These are phyloP conservation scores for Pseudonaja textilis DNA, from an alignment of 2,113 vertebrate species.

Conservation along the genomic window DNA sequence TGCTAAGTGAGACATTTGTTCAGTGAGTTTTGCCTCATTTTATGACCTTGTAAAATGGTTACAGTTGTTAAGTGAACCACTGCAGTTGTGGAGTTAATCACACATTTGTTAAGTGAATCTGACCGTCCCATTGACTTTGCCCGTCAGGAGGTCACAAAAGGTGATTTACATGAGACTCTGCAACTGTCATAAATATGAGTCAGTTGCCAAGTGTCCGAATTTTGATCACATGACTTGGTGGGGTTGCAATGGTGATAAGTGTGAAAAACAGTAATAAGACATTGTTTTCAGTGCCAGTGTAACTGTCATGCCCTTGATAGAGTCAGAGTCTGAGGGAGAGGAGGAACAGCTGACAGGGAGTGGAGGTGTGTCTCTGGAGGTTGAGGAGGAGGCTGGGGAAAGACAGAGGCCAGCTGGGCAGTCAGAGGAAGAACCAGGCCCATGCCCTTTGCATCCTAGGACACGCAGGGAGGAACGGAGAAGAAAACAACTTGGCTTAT, in stretches of 20 bases:
- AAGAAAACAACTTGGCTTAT: too few species aligned
- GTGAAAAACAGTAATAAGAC: not conserved
- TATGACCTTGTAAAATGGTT: not conserved
- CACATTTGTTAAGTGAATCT: not conserved
- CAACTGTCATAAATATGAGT: not conserved
- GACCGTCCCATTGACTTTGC: not conserved
- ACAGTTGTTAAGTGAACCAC: not conserved
- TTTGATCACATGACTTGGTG: not conserved
- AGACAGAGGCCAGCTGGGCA: too few species aligned
- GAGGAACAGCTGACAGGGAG: too few species aligned
- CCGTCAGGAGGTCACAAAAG: not conserved
- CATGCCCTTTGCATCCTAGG: too few species aligned
- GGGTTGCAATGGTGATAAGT: not conserved
- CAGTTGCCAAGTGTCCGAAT: not conserved
- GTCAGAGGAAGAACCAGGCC: too few species aligned
- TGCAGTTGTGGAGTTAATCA: not conserved
- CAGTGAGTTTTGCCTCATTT: not conserved
- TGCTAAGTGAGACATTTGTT: not conserved
- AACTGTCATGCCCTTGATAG: not conserved
- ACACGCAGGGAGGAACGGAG: too few species aligned
- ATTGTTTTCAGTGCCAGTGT: not conserved
- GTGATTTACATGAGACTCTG: not conserved
- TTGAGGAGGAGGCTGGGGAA: too few species aligned
- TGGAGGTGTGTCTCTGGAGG: too few species aligned
- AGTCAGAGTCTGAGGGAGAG: too few species aligned